Percentiles rank a stretch among this genome's conserved stretches.
These are phyloP conservation scores for Mola mola DNA, from an alignment of 2,113 vertebrate genomes.

Conservation along the genomic window DNA sequence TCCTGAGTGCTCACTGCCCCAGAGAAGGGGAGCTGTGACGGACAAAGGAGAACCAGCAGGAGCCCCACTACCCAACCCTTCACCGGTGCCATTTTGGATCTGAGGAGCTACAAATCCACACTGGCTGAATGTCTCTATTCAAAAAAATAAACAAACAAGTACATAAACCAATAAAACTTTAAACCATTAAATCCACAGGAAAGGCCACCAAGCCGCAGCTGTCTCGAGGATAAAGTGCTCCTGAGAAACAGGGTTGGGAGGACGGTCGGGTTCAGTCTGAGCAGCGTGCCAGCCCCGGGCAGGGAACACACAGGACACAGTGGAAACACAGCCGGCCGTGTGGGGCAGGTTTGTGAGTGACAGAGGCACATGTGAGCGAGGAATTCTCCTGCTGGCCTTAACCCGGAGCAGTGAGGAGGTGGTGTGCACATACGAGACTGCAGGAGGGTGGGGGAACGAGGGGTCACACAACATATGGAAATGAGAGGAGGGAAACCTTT, in stretches of 20 bases:
- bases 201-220: conserved; percentile 1
- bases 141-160: too few relatives aligned
- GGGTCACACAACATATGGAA: conserved; percentile 29
- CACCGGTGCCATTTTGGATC: conserved; percentile 60
- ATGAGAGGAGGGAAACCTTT: conserved; percentile 11
- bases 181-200: conserved; percentile 20
- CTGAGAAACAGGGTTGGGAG: conserved; percentile 3
- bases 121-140: neutral
- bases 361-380: conserved; percentile 78
- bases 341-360: conserved; percentile 71
- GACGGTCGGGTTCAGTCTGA: conserved; percentile 21
- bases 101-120: conserved; percentile 4
- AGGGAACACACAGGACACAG: conserved; percentile 65
- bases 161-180: conserved; percentile 4
- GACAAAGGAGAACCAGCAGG: conserved; percentile 67
- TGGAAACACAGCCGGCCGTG: conserved; percentile 47
- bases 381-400: conserved; percentile 71
- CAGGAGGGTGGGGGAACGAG: conserved; percentile 17
- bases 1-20: conserved; percentile 44
- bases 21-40: conserved; percentile 42
- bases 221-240: neutral
- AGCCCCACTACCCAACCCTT: conserved; percentile 56
- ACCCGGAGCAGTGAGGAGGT: conserved; percentile 44
- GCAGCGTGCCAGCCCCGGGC: conserved; percentile 36
- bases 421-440: conserved; percentile 14